phyloP scores from a whole-genome alignment of 2,888 invertebrate genomes.

The Phrixothrix hirtus region DNA sequence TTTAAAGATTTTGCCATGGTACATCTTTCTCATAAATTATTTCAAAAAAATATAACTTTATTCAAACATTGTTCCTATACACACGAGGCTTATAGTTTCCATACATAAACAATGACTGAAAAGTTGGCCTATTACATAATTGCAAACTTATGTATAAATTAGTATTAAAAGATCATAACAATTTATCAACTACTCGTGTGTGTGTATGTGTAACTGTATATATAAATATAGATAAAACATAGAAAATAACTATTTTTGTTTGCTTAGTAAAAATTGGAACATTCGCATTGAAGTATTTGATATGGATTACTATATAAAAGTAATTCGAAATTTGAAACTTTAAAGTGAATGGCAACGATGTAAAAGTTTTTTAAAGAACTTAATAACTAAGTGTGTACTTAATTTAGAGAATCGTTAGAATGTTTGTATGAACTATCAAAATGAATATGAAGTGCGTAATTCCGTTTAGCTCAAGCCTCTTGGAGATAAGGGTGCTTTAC shows the following conservation, averaged over 20 bases:
- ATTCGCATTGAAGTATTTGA: constrained; percentile 10
- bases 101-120: constrained; percentile 4
- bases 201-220: constrained; percentile 12
- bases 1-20: too few species aligned
- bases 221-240: too few species aligned
- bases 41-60: too few species aligned
- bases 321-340: constrained; percentile 8
- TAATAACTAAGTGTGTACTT: constrained; percentile 5
- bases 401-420: constrained; percentile 17
- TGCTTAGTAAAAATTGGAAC: too few species aligned
- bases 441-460: constrained; percentile 26
- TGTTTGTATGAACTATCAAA: constrained; percentile 10
- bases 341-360: constrained; percentile 7
- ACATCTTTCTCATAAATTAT: too few species aligned
- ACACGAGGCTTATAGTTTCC: neutral
- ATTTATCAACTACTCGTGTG: constrained; percentile 2
- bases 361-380: constrained; percentile 1
- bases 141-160: neutral
- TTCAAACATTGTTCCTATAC: too few species aligned
- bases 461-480: constrained; percentile 19
- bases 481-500: constrained; percentile 10
- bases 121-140: constrained; percentile 9
- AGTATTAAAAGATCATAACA: neutral
- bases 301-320: too few species aligned
- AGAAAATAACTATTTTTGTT: too few species aligned